Percentiles rank a stretch among this genome's conserved stretches.
Conservation (phyloP, 2,797 vertebrate species). For the Jordanella pulchra region DNA sequence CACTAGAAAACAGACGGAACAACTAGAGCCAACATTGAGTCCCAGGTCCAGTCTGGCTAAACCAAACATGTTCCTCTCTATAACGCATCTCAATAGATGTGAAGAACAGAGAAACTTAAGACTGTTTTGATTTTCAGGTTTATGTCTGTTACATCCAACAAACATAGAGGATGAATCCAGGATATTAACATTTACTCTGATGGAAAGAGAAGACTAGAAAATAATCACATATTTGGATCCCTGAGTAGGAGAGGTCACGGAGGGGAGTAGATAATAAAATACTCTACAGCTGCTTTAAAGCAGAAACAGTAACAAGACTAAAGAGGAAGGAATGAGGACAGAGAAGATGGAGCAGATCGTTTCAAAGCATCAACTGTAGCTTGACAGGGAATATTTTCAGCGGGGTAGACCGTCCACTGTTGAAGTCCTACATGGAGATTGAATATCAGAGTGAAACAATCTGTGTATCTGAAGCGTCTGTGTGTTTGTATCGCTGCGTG, state of each 20-base stretch:
- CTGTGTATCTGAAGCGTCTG: constrained; percentile 9
- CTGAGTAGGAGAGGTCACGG: neutral
- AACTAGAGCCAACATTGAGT: neutral
- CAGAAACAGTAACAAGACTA: neutral
- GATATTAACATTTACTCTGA: neutral
- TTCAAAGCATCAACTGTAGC: neutral
- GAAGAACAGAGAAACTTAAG: neutral
- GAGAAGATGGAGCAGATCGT: neutral
- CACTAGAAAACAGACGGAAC: neutral
- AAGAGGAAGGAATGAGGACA: neutral
- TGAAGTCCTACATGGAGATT: neutral
- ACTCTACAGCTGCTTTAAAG: neutral
- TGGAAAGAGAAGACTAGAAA: neutral
- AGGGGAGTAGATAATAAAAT: neutral
- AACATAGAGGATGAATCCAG: neutral
- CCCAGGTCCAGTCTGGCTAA: neutral
- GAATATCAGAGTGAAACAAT: constrained; percentile 24
- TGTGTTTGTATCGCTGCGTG: constrained; percentile 17
- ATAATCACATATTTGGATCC: too few relatives aligned
- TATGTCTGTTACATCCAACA: too few relatives aligned
- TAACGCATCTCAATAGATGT: neutral
- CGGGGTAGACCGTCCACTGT: neutral
- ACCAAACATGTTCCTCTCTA: neutral
- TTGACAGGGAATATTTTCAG: too few relatives aligned
- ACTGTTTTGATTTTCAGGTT: too few relatives aligned